A percentile compares a stretch with the other conserved stretches of the same genome.
Conservation (phyloP, 2,888 invertebrate species). For the Aphodius granarius region DNA sequence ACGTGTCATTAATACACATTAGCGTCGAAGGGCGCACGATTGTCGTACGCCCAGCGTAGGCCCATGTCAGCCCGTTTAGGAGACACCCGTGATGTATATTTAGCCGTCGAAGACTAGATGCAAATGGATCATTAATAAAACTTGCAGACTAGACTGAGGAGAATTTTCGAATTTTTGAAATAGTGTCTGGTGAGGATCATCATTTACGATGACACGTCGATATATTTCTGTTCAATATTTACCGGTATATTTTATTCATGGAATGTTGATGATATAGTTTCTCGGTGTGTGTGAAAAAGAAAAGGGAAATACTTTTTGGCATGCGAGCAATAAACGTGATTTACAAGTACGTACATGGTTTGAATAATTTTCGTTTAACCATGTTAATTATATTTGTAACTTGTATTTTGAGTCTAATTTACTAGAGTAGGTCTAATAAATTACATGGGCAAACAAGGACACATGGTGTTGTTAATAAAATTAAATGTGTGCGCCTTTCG, state of each 20-base stretch:
- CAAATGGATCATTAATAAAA: slow-evolving; percentile 20
- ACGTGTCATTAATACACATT: slow-evolving; percentile 42
- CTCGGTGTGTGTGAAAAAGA: no score
- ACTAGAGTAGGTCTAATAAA: background rate
- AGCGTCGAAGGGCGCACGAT: slow-evolving; percentile 39
- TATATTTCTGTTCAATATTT: no score
- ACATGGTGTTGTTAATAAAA: background rate
- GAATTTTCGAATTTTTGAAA: slow-evolving; percentile 6
- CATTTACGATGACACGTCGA: background rate
- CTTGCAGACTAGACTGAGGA: slow-evolving; percentile 1
- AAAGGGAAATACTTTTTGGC: no score
- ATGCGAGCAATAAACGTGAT: background rate
- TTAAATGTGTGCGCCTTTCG: background rate
- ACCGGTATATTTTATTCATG: no score
- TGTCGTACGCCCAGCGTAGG: slow-evolving; percentile 37
- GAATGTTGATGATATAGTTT: background rate
- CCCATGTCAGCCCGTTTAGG: slow-evolving; percentile 25
- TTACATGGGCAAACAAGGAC: background rate
- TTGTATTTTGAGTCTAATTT: background rate
- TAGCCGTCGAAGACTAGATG: slow-evolving; percentile 14
- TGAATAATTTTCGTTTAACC: background rate
- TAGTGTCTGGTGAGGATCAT: background rate
- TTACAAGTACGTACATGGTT: background rate
- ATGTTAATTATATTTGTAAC: background rate
- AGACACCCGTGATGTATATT: slow-evolving; percentile 14